Conservation (phyloP, 1,140 invertebrate species). For the Caenorhabditis remanei region DNA sequence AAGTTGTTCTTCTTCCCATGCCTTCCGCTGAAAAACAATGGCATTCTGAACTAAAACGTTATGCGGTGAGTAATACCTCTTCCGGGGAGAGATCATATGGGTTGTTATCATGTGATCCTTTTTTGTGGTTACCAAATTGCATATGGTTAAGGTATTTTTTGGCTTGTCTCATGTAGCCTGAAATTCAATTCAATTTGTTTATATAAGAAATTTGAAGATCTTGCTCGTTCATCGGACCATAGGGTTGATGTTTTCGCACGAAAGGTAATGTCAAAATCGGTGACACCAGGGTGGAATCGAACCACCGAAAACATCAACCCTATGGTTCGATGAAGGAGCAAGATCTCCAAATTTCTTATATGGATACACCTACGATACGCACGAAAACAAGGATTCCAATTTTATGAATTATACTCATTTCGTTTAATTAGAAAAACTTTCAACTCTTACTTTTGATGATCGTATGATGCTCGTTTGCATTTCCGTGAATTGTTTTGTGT, state of each 20-base stretch:
- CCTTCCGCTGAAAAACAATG: conserved; percentile 67
- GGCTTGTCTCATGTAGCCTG: conserved; percentile 73
- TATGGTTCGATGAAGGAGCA: too few species aligned
- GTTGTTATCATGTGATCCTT: conserved; percentile 66
- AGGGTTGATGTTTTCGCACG: too few species aligned
- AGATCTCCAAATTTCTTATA: too few species aligned
- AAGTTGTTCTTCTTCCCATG: conserved; percentile 81
- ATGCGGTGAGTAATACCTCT: conserved; percentile 61
- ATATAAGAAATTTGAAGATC: too few species aligned
- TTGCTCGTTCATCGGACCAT: too few species aligned
- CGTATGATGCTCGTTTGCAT: conserved; percentile 43
- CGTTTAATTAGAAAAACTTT: not conserved
- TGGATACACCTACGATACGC: too few species aligned
- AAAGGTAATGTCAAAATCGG: too few species aligned
- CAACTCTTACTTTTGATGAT: conserved; percentile 47
- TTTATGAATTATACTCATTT: too few species aligned
- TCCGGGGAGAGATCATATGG: conserved; percentile 74
- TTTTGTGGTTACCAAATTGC: conserved; percentile 63
- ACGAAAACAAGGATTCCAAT: too few species aligned
- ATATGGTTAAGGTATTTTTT: conserved; percentile 71
- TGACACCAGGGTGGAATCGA: too few species aligned
- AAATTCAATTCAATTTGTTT: conserved; percentile 52
- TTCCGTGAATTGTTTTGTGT: conserved; percentile 51
- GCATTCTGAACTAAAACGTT: not conserved
- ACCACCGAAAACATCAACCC: too few species aligned